These are phyloP conservation scores for Drosophila neocordata DNA, from an alignment of 1,140 invertebrate species.

Conservation along the genomic window DNA sequence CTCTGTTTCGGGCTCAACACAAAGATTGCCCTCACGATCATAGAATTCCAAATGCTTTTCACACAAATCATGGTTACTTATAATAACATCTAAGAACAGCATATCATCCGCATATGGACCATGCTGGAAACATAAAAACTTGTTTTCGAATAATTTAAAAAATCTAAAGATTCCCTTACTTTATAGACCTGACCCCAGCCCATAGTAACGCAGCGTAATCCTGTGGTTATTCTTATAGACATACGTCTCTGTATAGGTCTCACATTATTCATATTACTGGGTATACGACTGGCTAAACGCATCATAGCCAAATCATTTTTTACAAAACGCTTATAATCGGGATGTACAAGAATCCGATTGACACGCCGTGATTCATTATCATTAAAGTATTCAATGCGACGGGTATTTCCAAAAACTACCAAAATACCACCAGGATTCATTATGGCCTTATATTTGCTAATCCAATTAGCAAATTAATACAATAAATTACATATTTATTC, in stretches of 20 bases:
- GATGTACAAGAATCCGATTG: conserved; percentile 43
- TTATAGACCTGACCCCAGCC: conserved; percentile 63
- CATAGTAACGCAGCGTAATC: conserved; percentile 33
- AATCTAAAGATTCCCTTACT: conserved; percentile 16
- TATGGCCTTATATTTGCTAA: conserved; percentile 49
- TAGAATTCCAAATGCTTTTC: not conserved
- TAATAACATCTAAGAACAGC: conserved; percentile 34
- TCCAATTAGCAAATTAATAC: too few species aligned
- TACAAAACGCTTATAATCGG: conserved; percentile 34
- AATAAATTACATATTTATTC: not conserved
- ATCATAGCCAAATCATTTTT: conserved; percentile 50
- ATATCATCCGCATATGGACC: conserved; percentile 56
- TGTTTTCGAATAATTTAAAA: too few species aligned
- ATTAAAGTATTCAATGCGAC: not conserved
- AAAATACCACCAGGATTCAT: conserved; percentile 45
- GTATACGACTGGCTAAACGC: conserved; percentile 22
- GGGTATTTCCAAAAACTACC: conserved; percentile 30
- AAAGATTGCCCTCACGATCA: conserved; percentile 8
- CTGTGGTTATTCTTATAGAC: fast-evolving
- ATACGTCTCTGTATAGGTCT: conserved; percentile 21
- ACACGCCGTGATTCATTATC: conserved; percentile 1
- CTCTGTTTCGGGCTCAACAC: not conserved
- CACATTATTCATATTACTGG: conserved; percentile 19
- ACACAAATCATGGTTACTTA: conserved; percentile 3
- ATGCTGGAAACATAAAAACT: conserved; percentile 29